These are phyloP conservation scores for Diplodus puntazzo DNA, from an alignment of 2,797 vertebrate species.

Conservation along the genomic window DNA sequence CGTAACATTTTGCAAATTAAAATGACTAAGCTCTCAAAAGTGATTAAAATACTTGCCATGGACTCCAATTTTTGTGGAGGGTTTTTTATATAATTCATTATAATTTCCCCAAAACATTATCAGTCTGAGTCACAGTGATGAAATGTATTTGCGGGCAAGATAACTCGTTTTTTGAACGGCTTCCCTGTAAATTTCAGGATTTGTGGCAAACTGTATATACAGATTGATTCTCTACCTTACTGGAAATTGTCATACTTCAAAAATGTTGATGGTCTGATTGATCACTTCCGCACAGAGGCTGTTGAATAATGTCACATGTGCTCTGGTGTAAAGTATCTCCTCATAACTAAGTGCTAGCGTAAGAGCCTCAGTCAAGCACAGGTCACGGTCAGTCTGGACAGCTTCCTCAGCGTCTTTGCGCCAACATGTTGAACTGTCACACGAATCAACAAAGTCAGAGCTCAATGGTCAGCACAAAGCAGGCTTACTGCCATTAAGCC, in stretches of 20 bases:
- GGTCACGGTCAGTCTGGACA: conserved; percentile 26
- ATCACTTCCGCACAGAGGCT: background rate
- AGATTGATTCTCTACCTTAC: background rate
- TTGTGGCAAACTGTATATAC: background rate
- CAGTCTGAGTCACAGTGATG: background rate
- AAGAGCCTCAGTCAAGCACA: conserved; percentile 36
- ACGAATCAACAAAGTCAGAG: conserved; percentile 68
- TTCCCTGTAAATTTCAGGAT: conserved; percentile 14
- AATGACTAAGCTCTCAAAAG: conserved; percentile 31
- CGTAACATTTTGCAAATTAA: conserved; percentile 49
- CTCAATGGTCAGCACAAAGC: conserved; percentile 79
- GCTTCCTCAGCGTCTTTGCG: conserved; percentile 43
- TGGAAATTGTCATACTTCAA: background rate
- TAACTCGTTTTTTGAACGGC: background rate
- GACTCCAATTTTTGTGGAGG: background rate
- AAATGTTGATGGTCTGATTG: background rate
- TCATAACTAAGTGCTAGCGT: background rate
- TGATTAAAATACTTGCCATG: conserved; percentile 40
- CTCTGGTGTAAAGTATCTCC: conserved; percentile 3
- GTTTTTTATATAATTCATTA: conserved; percentile 19
- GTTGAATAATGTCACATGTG: conserved; percentile 6
- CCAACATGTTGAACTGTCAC: conserved; percentile 61
- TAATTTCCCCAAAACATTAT: background rate
- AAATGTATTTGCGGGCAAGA: background rate
- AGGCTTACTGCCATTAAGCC: conserved; percentile 78